Evolutionary conservation across 35 echinoderm and acorn worm species (phyloP).

Genomic region (Diadema setosum): DNA sequence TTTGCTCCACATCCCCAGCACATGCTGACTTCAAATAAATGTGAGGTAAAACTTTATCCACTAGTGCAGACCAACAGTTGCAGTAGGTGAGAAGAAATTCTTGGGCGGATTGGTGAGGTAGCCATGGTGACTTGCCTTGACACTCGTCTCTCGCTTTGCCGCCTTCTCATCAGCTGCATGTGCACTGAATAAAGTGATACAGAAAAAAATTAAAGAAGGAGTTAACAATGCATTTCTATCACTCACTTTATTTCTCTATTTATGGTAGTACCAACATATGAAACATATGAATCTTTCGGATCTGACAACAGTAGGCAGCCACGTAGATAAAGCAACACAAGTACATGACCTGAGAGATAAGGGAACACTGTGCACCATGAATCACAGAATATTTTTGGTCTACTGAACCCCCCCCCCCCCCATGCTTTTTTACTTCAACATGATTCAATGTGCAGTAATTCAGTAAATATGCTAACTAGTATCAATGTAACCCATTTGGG

Average conservation of each 20-base stretch:
- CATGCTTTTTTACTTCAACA: too few species aligned
- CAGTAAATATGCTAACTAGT: too few species aligned
- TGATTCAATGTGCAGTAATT: too few species aligned
- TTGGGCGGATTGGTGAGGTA: background rate
- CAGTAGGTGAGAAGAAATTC: too few species aligned
- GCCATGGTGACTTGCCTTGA: slow-evolving; percentile 8
- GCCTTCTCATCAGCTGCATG: slow-evolving; percentile 52
- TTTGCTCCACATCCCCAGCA: too few species aligned
- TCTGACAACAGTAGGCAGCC: background rate
- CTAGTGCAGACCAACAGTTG: too few species aligned
- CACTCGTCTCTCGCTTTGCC: background rate
- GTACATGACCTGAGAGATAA: background rate
- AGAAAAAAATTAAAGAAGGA: background rate
- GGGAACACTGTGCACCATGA: too few species aligned
- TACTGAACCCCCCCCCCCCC: too few species aligned
- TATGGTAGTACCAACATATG: background rate
- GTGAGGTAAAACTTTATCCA: too few species aligned
- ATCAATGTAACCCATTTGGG: too few species aligned
- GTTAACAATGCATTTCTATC: background rate
- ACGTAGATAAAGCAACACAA: background rate
- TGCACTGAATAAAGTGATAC: background rate
- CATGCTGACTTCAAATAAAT: too few species aligned
- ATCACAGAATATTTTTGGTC: too few species aligned
- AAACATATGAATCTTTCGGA: background rate
- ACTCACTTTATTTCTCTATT: background rate